phyloP scores from a whole-genome alignment of 1,140 invertebrate genomes.

The Micrasema minimum region DNA sequence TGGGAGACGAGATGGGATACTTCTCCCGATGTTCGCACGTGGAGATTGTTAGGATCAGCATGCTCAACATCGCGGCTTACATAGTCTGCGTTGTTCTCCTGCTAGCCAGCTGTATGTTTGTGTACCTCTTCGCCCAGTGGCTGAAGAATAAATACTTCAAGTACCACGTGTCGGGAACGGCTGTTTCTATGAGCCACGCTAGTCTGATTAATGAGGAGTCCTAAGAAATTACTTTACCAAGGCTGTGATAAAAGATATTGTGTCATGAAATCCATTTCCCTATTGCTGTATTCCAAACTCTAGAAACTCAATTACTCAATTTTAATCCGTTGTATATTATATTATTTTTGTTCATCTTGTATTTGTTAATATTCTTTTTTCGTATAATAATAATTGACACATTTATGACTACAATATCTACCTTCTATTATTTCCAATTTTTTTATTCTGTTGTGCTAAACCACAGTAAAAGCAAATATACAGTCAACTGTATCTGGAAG shows the following conservation, averaged over 20 bases:
- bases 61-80: slow-evolving; percentile 48
- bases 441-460: no score
- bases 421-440: no score
- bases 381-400: no score
- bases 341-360: no score
- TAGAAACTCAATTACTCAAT: no score
- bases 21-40: slow-evolving; percentile 37
- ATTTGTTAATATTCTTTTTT: no score
- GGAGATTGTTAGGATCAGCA: slow-evolving; percentile 22
- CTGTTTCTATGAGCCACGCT: slow-evolving; percentile 48
- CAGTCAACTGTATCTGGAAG: no score
- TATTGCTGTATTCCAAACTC: no score
- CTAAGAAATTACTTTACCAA: slow-evolving; percentile 4
- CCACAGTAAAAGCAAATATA: no score
- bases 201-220: slow-evolving; percentile 52
- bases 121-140: slow-evolving; percentile 50
- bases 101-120: slow-evolving; percentile 49
- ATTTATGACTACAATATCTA: no score
- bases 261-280: no score
- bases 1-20: slow-evolving; percentile 21
- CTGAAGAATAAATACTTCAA: slow-evolving; percentile 53
- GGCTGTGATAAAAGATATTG: slow-evolving; percentile 10
- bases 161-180: slow-evolving; percentile 38
- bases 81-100: slow-evolving; percentile 48
- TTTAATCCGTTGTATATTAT: no score